Base-by-base conservation (phyloP, 1,140 invertebrate species). In the Lucilia cuprina region DNA sequence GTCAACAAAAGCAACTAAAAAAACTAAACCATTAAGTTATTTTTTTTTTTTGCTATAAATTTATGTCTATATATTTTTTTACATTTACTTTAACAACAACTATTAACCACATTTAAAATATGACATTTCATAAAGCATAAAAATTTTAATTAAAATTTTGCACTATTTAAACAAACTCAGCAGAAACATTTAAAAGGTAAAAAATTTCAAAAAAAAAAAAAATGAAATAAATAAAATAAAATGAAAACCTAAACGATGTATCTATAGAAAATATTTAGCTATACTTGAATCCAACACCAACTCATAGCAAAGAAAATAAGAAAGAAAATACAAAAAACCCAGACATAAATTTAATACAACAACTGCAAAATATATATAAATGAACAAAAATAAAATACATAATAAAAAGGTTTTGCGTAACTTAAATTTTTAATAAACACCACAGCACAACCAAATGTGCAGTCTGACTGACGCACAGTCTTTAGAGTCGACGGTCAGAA, bases 381-480 rank as follows among this genome's bases (percentile, higher is more conserved):
- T 12, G 12, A 70, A 21, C 1, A 70, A 19, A 70, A 70, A 70
- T n/a, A n/a, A n/a, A 65, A 21, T 12, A 55, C 13, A 55, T 55
- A 70, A 70, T 70, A 21, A 25, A 70, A 21, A 21, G 17, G n/a
- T 70, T 70, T 70, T 70, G 65, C 65, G n/a, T 70, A 19, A 70
- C n/a, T 21, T 70, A 70, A 70, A 70, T 21, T 70, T 70, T 21
- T 70, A 70, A 70, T 70, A 70, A 70, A 70, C 65, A 21, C 65
- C n/a, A 70, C 25, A 3, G 5, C 7, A 60, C 55, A 60, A 14
- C n/a, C 55, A 17, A 60, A 60, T 14, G n/a, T 17, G 14, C 55
- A 60, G 55, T n/a, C 55, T 60, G 14, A 2, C 55, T 14, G 5
- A 17, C 41, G 41, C 25, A 30, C 25, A 30, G 25, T 30, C 25